These are phyloP conservation scores for Clepsis dumicolana DNA, from an alignment of 2,888 invertebrate species.

Conservation along the genomic window DNA sequence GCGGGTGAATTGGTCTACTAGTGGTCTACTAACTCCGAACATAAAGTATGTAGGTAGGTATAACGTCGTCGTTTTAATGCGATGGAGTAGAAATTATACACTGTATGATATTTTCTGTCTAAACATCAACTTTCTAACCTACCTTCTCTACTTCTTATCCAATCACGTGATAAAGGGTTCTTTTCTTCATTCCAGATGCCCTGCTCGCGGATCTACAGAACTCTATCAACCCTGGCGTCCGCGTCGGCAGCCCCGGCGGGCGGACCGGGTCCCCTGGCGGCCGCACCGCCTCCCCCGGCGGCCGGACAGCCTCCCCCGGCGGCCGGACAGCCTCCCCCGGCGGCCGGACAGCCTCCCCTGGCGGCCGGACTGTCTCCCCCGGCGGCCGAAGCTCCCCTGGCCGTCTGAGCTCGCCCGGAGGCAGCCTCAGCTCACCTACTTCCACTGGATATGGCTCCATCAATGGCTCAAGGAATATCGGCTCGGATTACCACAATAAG, in stretches of 20 bases:
- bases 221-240: constrained; percentile 90
- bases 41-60: too few relatives aligned
- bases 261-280: constrained; percentile 83
- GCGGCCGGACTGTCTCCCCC: constrained; percentile 70
- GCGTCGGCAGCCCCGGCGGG: constrained; percentile 77
- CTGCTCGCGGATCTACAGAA: constrained; percentile 98
- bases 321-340: constrained; percentile 71
- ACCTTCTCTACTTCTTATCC: background rate
- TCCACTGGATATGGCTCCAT: constrained; percentile 93
- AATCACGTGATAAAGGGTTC: background rate
- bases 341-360: constrained; percentile 69
- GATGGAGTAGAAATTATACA: background rate
- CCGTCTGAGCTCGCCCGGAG: constrained; percentile 77
- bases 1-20: background rate
- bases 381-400: constrained; percentile 83
- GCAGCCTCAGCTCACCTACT: constrained; percentile 81
- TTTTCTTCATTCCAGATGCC: constrained; percentile 91
- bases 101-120: background rate
- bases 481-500: constrained; percentile 78
- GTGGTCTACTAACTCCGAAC: background rate
- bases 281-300: constrained; percentile 72
- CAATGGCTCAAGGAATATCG: constrained; percentile 87
- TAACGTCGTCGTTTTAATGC: background rate
- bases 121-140: background rate
- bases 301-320: constrained; percentile 67